Evolutionary conservation across 2,888 invertebrate species (phyloP).

Genomic region (Nomada flava): DNA sequence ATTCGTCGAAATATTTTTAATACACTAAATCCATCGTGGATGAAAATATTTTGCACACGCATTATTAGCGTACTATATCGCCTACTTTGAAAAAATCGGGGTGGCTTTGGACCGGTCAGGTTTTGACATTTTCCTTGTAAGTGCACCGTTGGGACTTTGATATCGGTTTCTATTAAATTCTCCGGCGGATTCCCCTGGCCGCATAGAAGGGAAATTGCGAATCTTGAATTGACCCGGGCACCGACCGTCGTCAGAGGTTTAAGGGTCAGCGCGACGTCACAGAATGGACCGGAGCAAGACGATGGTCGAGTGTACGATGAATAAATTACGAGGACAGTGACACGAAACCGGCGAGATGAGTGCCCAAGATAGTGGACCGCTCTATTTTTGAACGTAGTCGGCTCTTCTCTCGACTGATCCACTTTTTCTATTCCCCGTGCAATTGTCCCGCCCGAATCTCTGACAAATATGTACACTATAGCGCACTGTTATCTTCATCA

Average conservation of each 20-base stretch:
- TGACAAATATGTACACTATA: neutral
- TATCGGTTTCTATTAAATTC: conserved; percentile 38
- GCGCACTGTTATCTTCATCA: neutral
- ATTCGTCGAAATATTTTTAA: neutral
- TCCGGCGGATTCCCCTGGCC: conserved; percentile 11
- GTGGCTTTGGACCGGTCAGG: too few relatives aligned
- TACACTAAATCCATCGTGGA: too few relatives aligned
- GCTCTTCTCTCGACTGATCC: conserved; percentile 29
- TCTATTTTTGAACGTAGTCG: conserved; percentile 63
- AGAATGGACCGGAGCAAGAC: conserved; percentile 61
- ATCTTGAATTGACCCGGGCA: conserved; percentile 36
- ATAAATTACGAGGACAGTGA: conserved; percentile 76
- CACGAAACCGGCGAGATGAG: conserved; percentile 64
- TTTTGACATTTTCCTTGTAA: neutral
- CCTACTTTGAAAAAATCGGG: too few relatives aligned
- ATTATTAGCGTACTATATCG: too few relatives aligned
- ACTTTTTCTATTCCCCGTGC: conserved; percentile 34
- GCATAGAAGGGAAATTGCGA: conserved; percentile 35
- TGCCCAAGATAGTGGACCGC: conserved; percentile 46
- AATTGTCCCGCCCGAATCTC: conserved; percentile 30
- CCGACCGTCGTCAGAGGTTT: conserved; percentile 52
- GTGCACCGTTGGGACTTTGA: conserved; percentile 16
- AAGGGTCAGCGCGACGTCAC: conserved; percentile 67
- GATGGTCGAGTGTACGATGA: conserved; percentile 68
- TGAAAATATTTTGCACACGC: too few relatives aligned